Evolutionary conservation across 2,888 invertebrate species (phyloP), one percentile per base, ranked within the genome.

Genomic region (Stenodema calcarata): DNA sequence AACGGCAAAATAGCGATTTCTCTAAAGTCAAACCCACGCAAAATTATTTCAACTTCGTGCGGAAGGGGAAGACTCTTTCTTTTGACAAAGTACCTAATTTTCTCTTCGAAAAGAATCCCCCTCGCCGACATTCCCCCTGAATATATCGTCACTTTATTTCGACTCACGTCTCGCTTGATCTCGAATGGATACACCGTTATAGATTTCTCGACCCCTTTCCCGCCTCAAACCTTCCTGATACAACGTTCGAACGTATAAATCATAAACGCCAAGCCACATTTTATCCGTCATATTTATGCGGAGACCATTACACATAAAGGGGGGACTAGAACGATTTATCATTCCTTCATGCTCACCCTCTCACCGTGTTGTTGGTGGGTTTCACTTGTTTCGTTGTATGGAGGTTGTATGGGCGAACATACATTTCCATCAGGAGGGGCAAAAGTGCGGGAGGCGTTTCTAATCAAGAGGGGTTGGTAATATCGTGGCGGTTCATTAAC

Each of bases 281-380:
- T 82, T 82, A 62, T 69, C 54, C 82, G 69, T 82, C 82, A 82
- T 82, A 69, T 82, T 82, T 82, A 82, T 82, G 82, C 69, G 41
- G 82, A 69, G 82, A 82, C 82, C 69, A 82, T 82, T 82, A 82
- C 69, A 82, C 82, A 82, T 82, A 69, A 82, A 82, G 42, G 82
- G 44, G 41, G 4, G n/a, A 35, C 35, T 42, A n/a, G 54, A 35
- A 35, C 82, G 42, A 82, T 82, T 82, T 82, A 82, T 82, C 82
- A 82, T 82, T 47, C 12, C 54, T 27, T 41, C 42, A n/a, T 41
- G n/a, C 80, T 16, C 30, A 6, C 50, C 54, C 14, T 27, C 80
- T 16, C 30, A 6, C 50, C 54, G 6, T 27, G 44, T 18, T 23
- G 78, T 78, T 44, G 18, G 78, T 44, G 41, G 78, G 78, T 27